Evolutionary conservation across 2,113 vertebrate genomes (phyloP), one percentile per base, ranked within the genome.

Genomic region (Pollimyrus isidori): DNA sequence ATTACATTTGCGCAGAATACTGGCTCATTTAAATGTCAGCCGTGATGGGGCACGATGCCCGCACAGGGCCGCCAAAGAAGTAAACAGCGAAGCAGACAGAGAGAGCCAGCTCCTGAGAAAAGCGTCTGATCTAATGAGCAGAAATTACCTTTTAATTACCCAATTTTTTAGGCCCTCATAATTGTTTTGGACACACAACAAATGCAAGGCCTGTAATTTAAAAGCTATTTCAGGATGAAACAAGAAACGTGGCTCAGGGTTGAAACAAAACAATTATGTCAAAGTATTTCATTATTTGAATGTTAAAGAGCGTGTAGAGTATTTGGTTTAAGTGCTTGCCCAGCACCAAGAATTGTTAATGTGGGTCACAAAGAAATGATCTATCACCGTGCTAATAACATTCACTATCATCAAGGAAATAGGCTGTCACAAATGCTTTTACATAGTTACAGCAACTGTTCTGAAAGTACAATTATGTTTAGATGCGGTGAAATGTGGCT

Each of bases 11-110:
- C 97, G 96, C 97, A 97, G 96, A 97, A 97, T 95, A 97, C 97
- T 96, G 96, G 95, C 96, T 97, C 97, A 97, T 97, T 98, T 97
- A 97, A 98, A 97, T 97, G 97, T 97, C 97, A 98, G 96, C 95
- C 91, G 94, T 96, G 96, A 97, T 95, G 96, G 96, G 96, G 95
- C 0, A 83, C 95, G 95, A 91, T 95, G 94, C 94, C 95, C 94
- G 94, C 89, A 93, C 62, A 95, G 89, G 93, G 87, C 85, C 95
- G 95, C 94, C 92, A 91, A 94, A 95, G 95, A 95, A 95, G 94
- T 95, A 96, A 96, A 96, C 94, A 95, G 95, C 92, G 93, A 84
- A 96, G 95, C 96, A 96, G 95, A 95, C 96, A 95, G 87, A 89
- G 88, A 96, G 95, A 93, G 94, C 94, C 93, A 94, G 95, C 93